phyloP scores from a whole-genome alignment of 2,797 vertebrate species.

The Pseudochromis fuscus region DNA sequence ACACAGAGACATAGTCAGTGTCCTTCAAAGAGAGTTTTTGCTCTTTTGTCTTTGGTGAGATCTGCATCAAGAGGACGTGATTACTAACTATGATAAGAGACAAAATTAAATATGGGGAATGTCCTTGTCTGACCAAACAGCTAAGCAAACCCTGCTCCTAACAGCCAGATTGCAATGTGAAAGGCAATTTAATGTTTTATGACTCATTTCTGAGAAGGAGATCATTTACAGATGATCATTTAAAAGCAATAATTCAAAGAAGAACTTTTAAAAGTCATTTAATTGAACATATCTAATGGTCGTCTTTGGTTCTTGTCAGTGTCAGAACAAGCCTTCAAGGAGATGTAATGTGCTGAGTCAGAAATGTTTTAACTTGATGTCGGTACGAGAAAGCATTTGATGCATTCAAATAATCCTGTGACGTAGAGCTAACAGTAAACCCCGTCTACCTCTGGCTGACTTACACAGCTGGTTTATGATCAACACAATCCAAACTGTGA shows the following conservation, averaged over 20 bases:
- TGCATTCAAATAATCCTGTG: conserved; percentile 4
- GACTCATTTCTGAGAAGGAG: conserved; percentile 38
- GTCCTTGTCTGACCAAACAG: conserved; percentile 57
- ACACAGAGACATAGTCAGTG: conserved; percentile 15
- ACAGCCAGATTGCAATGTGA: conserved; percentile 37
- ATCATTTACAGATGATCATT: conserved; percentile 47
- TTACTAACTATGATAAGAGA: conserved; percentile 45
- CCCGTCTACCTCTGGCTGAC: neutral
- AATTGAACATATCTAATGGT: conserved; percentile 42
- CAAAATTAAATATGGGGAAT: conserved; percentile 53
- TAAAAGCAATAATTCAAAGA: conserved; percentile 54
- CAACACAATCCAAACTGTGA: neutral
- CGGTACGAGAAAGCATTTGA: conserved; percentile 3
- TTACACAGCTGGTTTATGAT: conserved; percentile 10
- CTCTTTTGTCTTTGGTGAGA: conserved; percentile 55
- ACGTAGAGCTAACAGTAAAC: neutral
- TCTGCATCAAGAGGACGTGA: conserved; percentile 52
- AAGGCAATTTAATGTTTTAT: conserved; percentile 52
- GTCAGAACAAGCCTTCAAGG: neutral
- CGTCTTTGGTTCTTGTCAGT: conserved; percentile 20
- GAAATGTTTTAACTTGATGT: conserved; percentile 21
- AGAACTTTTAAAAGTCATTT: conserved; percentile 52
- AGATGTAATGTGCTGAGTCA: conserved; percentile 5
- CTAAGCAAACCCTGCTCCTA: conserved; percentile 8
- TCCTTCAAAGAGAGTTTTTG: conserved; percentile 51